Conservation (phyloP, 2,113 vertebrate species). For the Papio anubis region DNA sequence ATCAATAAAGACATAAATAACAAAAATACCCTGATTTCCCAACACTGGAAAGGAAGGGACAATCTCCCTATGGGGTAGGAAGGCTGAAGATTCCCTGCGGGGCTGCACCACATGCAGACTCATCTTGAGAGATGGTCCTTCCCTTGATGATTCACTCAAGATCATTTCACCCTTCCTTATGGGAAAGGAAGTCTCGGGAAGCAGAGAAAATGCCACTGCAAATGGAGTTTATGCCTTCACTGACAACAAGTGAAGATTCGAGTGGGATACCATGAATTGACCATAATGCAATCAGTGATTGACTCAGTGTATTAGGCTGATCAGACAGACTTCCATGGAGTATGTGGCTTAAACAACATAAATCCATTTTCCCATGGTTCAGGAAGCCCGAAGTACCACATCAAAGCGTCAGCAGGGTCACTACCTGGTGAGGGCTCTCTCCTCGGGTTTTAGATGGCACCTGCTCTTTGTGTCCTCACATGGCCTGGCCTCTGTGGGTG, state of each 20-base stretch:
- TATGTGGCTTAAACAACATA: background rate
- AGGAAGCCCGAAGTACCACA: background rate
- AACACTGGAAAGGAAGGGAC: background rate
- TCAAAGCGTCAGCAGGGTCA: too few species aligned
- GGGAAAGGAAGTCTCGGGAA: background rate
- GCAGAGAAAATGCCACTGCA: background rate
- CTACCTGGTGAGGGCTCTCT: background rate
- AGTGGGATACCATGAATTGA: background rate
- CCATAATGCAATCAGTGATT: background rate
- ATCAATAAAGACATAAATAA: background rate
- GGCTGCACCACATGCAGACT: too few species aligned
- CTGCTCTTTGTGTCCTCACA: background rate
- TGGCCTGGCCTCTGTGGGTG: background rate
- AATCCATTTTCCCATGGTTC: background rate
- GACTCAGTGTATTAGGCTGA: too few species aligned
- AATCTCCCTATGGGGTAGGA: too few species aligned
- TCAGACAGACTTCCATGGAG: background rate
- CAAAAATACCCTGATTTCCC: background rate
- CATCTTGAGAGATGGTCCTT: background rate
- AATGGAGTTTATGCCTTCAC: background rate
- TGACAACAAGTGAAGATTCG: background rate
- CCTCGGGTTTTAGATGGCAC: too few species aligned
- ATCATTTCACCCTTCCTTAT: background rate
- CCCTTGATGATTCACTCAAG: too few species aligned
- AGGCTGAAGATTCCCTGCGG: background rate